These are phyloP conservation scores for cattle (Bos taurus) DNA, from an alignment of 2,113 vertebrate genomes.

Conservation along the genomic window DNA sequence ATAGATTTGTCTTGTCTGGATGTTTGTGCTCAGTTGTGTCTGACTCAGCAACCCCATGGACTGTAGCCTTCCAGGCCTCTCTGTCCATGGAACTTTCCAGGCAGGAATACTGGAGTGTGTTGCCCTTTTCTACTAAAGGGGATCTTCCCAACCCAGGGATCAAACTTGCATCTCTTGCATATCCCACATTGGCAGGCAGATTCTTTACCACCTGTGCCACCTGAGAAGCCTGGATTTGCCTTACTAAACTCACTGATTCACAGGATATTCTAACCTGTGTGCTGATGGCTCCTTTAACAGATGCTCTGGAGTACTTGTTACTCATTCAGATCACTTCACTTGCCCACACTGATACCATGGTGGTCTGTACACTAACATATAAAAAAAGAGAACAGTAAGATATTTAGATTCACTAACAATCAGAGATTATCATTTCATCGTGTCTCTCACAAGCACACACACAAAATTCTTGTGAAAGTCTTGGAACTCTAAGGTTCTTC, in stretches of 20 bases:
- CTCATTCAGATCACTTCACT: neutral
- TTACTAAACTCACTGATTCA: neutral
- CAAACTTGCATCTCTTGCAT: neutral
- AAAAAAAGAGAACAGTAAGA: neutral
- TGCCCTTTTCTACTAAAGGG: neutral
- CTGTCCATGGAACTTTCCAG: neutral
- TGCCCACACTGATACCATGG: neutral
- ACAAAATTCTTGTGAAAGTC: neutral
- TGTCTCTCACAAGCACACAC: neutral
- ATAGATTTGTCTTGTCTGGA: neutral
- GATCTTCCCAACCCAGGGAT: neutral
- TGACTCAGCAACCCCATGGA: neutral
- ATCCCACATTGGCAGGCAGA: neutral
- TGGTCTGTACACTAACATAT: neutral
- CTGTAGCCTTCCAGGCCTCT: neutral
- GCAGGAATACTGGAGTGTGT: neutral
- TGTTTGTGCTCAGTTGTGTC: neutral
- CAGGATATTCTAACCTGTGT: neutral
- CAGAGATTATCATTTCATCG: neutral
- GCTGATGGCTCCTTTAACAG: neutral
- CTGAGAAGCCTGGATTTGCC: neutral
- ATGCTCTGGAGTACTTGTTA: neutral
- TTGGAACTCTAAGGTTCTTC: neutral
- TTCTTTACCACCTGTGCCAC: neutral
- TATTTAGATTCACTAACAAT: neutral